A percentile compares a stretch with the other conserved stretches of the same genome.
These are phyloP conservation scores for Tryphoninae sp. DNA, from an alignment of 2,888 invertebrate genomes.

Conservation along the genomic window DNA sequence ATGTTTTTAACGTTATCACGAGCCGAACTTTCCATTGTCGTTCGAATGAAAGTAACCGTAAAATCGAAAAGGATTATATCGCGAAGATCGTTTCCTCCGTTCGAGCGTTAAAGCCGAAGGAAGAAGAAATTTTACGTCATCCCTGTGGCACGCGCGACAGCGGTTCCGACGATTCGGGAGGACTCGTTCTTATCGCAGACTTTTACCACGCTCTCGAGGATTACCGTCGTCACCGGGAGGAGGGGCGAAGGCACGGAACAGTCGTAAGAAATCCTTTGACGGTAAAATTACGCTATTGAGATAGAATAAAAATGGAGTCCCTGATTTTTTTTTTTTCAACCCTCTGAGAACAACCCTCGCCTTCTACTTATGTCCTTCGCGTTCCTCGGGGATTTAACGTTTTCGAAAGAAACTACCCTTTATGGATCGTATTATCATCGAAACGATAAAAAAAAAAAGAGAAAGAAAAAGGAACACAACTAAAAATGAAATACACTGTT, in stretches of 20 bases:
- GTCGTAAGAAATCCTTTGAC: no score
- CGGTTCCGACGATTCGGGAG: background rate
- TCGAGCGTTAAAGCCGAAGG: no score
- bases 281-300: no score
- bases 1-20: no score
- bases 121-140: no score
- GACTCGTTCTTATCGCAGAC: slow-evolving; percentile 30
- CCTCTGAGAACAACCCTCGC: background rate
- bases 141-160: no score
- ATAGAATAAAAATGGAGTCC: background rate
- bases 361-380: background rate
- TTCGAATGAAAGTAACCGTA: slow-evolving; percentile 10
- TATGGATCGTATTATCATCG: slow-evolving; percentile 1
- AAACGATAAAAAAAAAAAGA: background rate
- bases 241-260: no score
- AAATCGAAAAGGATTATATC: slow-evolving; percentile 9
- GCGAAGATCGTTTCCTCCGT: no score
- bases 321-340: background rate
- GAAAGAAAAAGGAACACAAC: background rate
- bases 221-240: background rate
- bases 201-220: slow-evolving; percentile 21
- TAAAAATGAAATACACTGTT: background rate
- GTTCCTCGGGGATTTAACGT: background rate
- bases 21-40: background rate
- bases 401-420: slow-evolving; percentile 1